Evolutionary conservation across 1,140 invertebrate species (phyloP).

Genomic region (Papilio xuthus): DNA sequence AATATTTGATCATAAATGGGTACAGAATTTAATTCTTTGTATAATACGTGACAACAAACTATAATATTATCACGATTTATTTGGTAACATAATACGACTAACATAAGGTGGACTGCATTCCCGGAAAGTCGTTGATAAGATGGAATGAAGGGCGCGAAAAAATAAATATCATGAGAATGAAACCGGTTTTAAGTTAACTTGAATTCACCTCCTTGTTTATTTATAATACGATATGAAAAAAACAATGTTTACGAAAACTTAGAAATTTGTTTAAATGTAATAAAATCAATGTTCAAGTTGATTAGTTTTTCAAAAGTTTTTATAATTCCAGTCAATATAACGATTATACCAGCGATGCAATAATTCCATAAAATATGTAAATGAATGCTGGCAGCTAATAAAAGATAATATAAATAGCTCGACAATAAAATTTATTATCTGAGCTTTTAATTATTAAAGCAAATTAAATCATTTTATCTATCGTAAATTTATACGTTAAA

Average conservation of each 20-base stretch:
- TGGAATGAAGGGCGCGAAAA: background rate
- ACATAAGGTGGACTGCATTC: background rate
- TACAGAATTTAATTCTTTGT: background rate
- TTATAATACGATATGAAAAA: background rate
- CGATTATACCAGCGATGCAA: background rate
- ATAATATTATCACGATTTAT: background rate
- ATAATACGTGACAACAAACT: background rate
- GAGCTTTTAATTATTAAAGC: conserved; percentile 4
- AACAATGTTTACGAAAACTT: background rate
- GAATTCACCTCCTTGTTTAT: background rate
- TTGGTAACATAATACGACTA: background rate
- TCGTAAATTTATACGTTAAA: background rate
- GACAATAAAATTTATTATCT: background rate
- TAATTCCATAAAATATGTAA: background rate
- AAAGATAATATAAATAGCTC: background rate
- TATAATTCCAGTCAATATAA: background rate
- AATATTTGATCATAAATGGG: background rate
- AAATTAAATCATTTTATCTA: conserved; percentile 19
- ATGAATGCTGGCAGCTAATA: conserved; percentile 21
- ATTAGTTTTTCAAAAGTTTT: background rate
- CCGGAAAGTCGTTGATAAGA: conserved; percentile 2
- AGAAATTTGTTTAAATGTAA: background rate
- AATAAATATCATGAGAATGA: background rate
- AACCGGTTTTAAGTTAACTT: conserved; percentile 1
- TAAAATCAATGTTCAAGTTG: background rate